phyloP scores from a whole-genome alignment of 2,888 invertebrate genomes.

The Lepidochrysops patricia region DNA sequence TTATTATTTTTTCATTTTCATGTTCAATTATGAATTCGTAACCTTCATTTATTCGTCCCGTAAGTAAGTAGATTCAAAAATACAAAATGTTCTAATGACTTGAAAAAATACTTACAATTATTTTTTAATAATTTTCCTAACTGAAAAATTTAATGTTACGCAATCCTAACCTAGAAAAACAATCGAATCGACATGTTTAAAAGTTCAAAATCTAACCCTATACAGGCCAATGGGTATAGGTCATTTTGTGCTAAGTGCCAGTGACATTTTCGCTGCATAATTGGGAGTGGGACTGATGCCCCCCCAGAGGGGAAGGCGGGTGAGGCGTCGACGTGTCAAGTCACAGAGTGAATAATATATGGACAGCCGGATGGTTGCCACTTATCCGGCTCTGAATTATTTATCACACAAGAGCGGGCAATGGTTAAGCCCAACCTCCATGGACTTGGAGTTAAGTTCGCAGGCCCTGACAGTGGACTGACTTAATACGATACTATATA shows the following conservation, averaged over 20 bases:
- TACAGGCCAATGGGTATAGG: slow-evolving; percentile 68
- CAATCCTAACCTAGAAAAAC: not conserved
- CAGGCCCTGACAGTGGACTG: not conserved
- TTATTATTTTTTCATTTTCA: no score
- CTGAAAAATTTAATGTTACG: no score
- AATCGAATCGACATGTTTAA: not conserved
- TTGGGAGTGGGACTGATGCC: slow-evolving; percentile 63
- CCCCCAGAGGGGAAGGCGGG: slow-evolving; percentile 32
- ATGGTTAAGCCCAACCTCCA: slow-evolving; percentile 31
- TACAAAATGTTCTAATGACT: no score
- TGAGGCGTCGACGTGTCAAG: slow-evolving; percentile 70
- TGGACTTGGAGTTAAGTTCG: slow-evolving; percentile 12
- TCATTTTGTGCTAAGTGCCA: slow-evolving; percentile 55
- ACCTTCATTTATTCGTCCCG: no score
- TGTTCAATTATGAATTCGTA: no score
- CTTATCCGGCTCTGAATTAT: slow-evolving; percentile 66
- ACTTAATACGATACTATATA: no score
- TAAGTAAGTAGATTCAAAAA: no score
- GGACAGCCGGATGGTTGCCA: slow-evolving; percentile 62
- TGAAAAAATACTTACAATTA: no score
- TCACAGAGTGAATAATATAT: slow-evolving; percentile 65
- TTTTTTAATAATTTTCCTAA: no score
- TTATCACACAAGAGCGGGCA: slow-evolving; percentile 40
- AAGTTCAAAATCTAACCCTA: slow-evolving; percentile 37
- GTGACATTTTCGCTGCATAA: slow-evolving; percentile 70